Evolutionary conservation across 92 coral and sea anemone species (phyloP), one percentile per base, ranked within the genome.

Genomic region (Diadumene lineata): DNA sequence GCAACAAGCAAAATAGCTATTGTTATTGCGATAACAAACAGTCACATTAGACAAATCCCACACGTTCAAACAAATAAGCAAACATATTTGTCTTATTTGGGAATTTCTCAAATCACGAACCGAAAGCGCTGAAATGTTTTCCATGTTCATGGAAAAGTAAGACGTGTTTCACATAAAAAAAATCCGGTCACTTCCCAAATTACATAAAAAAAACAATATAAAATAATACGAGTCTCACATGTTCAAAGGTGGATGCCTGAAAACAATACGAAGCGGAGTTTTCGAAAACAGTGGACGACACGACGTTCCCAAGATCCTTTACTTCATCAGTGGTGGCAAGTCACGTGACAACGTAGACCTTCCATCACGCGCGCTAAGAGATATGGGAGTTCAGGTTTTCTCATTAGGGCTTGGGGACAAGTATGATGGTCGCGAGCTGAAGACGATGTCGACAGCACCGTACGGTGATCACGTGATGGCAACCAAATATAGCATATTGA

Each of bases 401-500:
- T 76, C 80, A 1, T 81, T 91, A 74, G 97, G 97, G 61, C 82
- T 91, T 66, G 97, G 97, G 1, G n/a, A 84, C 60, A 71, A 70
- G 28, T 89, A 86, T n/a, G 81, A 87, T 34, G 83, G 85, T 7
- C 43, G 70, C 16, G 82, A 87, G 80, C 85, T 91, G 25, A 81
- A 91, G 73, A 87, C 85, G 60, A 75, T 91, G n/a, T 89, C 92
- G 16, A 87, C 97, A 19, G 76, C 80, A 50, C 97, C 97, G 4
- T 82, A 79, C 16, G 43, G 56, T 57, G 90, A 87, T 58, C 92
- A 91, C 83, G 82, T 91, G 79, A 66, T 84, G 78, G 88, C 90
- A 7, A 82, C 97, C 23, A 65, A 79, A 60, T 89, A 68, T 29
- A 86, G 79, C 22, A 55, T 78, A n/a, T 82, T 91, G n/a, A 74